These are phyloP conservation scores for Oncorhynchus masou DNA, from an alignment of 2,113 vertebrate species.

Conservation along the genomic window DNA sequence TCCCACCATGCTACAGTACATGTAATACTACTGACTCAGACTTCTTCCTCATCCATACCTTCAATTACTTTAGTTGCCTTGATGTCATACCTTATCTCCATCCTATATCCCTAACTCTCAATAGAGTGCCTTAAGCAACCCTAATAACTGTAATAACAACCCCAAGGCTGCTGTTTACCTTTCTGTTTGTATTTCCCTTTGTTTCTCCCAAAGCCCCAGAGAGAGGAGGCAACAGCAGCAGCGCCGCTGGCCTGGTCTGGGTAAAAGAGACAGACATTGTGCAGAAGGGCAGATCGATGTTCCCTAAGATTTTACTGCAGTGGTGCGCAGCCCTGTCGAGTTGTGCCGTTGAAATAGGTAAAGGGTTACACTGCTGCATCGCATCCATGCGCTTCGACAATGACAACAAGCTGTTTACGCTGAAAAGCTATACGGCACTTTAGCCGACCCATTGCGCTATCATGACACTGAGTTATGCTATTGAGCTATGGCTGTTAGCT, in stretches of 20 bases:
- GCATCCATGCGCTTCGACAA: constrained; percentile 61
- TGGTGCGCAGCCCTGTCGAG: constrained; percentile 69
- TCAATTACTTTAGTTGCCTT: too few species aligned
- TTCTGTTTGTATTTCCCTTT: constrained; percentile 49
- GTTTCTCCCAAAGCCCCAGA: constrained; percentile 52
- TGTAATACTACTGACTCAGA: not conserved
- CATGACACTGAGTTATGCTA: constrained; percentile 17
- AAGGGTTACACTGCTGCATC: constrained; percentile 40
- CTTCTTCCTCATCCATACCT: constrained; percentile 20
- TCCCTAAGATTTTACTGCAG: constrained; percentile 77
- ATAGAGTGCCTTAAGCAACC: not conserved
- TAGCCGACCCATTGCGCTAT: not conserved
- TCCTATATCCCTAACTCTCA: too few species aligned
- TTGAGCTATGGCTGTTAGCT: constrained; percentile 20
- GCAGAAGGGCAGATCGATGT: constrained; percentile 66
- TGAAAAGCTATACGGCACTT: constrained; percentile 18
- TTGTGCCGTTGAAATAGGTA: constrained; percentile 72
- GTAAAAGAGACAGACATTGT: constrained; percentile 58
- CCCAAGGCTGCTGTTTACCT: constrained; percentile 40
- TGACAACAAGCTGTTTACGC: constrained; percentile 44
- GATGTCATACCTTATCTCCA: too few species aligned
- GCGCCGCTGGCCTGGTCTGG: constrained; percentile 22
- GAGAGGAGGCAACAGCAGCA: constrained; percentile 30
- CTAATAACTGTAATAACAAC: constrained; percentile 21
- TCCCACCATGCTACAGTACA: not conserved